Evolutionary conservation across 2,888 invertebrate genomes (phyloP).

Genomic region (Heliconius ismenius): DNA sequence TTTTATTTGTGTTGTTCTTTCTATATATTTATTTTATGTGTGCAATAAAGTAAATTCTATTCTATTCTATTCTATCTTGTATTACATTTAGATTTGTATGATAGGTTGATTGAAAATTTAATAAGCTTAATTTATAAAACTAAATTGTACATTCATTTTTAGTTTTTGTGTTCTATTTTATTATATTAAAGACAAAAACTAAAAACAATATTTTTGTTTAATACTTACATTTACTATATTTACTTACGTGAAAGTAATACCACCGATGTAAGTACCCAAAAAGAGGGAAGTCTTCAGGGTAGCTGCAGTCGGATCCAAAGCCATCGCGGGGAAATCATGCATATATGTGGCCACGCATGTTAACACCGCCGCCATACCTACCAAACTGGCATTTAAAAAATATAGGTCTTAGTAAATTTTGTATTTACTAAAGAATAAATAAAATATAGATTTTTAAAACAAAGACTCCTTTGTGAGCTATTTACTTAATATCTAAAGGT

Average conservation of each 20-base stretch:
- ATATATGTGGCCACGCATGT: conserved; percentile 93
- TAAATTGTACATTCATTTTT: too few relatives aligned
- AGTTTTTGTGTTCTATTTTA: too few relatives aligned
- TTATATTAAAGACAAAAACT: too few relatives aligned
- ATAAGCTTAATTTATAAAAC: too few relatives aligned
- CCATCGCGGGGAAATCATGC: conserved; percentile 91
- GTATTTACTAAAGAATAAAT: not conserved
- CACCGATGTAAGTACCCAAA: conserved; percentile 94
- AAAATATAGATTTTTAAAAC: not conserved
- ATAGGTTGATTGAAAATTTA: not conserved
- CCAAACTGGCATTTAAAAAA: conserved; percentile 82
- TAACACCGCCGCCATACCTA: conserved; percentile 92
- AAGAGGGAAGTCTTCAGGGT: conserved; percentile 92
- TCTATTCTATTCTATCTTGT: too few relatives aligned
- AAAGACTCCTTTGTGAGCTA: not conserved
- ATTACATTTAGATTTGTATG: not conserved
- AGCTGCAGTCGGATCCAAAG: conserved; percentile 89
- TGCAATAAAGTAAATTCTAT: too few relatives aligned
- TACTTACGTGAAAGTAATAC: conserved; percentile 90
- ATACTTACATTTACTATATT: too few relatives aligned
- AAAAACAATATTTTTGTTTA: too few relatives aligned
- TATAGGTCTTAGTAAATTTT: not conserved
- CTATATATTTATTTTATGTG: too few relatives aligned
- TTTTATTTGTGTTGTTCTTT: too few relatives aligned
- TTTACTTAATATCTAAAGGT: too few relatives aligned